Base-by-base conservation (phyloP, 2,113 vertebrate species). In the Progne subis region DNA sequence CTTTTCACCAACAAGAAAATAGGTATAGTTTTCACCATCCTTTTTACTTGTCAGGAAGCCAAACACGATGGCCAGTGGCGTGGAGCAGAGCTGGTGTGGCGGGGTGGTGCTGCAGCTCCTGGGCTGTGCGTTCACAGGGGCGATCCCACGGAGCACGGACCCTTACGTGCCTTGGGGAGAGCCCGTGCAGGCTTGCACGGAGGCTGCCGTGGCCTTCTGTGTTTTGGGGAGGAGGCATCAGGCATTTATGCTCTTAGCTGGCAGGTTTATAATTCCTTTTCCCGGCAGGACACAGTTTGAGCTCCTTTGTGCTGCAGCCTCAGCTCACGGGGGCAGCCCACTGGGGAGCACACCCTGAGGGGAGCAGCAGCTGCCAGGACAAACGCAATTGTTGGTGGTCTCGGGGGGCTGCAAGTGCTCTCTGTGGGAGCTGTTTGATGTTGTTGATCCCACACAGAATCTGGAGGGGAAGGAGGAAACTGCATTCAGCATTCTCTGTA, bases 61-160 rank as follows among this genome's bases (percentile, higher is more conserved):
- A 61, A 49, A n/a, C 29, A 1, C 2, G 8, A 18, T 8, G 19
- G 69, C 18, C 67, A 61, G 32, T 39, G 46, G 57, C n/a, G 32
- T 0, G 0, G 14, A 21, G 44, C 60, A 41, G 65, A 25, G 70
- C 8, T 24, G 41, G 23, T 7, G 39, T 2, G 3, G 3, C 23
- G n/a, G 56, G 60, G 8, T 1, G 1, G 12, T 9, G 55, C 53
- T 89, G 52, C 69, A 59, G 52, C 43, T 63, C 39, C 52, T 70
- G 0, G 0, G n/a, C 4, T 32, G 43, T 19, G 60, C 0, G 1
- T 5, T 70, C 8, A 2, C 47, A 23, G 4, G 25, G 24, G 10
- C 11, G 32, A 84, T 26, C 43, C 49, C 1, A 1, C 25, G 8
- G 24, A 18, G 21, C 17, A 31, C 18, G 17, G 25, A 12, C 49